A percentile compares a stretch with the other conserved stretches of the same genome.
Conservation (phyloP, 2,113 vertebrate species). For the Pagrus major region DNA sequence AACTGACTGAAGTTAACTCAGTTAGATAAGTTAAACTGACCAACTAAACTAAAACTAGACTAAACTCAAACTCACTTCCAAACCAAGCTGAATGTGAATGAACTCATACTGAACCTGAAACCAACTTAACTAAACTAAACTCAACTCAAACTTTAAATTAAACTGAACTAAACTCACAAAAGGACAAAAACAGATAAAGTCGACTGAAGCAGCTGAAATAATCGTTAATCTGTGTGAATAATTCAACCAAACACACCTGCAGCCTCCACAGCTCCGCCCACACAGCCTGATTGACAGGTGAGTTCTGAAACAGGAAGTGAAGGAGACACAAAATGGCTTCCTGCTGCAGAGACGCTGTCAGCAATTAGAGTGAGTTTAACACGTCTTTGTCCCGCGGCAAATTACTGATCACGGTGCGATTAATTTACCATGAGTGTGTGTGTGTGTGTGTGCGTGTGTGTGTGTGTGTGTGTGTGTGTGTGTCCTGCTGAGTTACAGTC, state of each 20-base stretch:
- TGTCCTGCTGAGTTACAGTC: neutral
- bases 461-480: constrained; percentile 19
- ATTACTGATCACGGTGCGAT: constrained; percentile 69
- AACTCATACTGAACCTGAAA: no score
- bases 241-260: neutral
- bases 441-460: constrained; percentile 5
- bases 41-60: neutral
- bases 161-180: neutral
- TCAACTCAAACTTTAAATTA: neutral
- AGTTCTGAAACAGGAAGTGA: constrained; percentile 12
- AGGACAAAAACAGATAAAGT: neutral
- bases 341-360: constrained; percentile 40
- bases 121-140: neutral
- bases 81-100: no score
- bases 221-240: no score
- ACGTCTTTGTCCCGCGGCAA: constrained; percentile 71
- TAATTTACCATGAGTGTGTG: constrained; percentile 58
- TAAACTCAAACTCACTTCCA: neutral
- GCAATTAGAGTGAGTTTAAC: constrained; percentile 75
- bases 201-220: neutral
- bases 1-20: no score
- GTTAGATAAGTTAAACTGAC: neutral
- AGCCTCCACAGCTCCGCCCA: neutral
- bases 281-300: neutral
- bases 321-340: constrained; percentile 38